phyloP scores from a whole-genome alignment of 2,113 vertebrate genomes.

The Crypturellus undulatus region DNA sequence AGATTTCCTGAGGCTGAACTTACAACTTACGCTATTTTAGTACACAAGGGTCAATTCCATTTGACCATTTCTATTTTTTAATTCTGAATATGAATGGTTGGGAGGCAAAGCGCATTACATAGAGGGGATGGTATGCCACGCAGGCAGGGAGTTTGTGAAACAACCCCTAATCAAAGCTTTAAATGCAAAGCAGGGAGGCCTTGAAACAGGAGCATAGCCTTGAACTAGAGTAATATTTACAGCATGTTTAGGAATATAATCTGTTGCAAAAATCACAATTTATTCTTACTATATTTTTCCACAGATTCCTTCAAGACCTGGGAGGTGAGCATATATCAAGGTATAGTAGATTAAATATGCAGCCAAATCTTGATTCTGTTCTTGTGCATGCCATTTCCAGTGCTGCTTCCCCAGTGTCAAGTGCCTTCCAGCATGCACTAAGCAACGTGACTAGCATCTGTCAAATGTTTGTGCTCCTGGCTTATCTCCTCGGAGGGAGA shows the following conservation, averaged over 20 bases:
- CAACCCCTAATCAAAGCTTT: background rate
- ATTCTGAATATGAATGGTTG: constrained; percentile 28
- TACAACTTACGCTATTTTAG: constrained; percentile 50
- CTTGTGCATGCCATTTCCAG: background rate
- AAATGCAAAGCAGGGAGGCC: background rate
- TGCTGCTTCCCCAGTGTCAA: background rate
- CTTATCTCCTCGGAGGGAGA: constrained; percentile 24
- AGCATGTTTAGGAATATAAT: background rate
- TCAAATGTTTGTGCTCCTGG: constrained; percentile 15
- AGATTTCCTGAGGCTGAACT: constrained; percentile 48
- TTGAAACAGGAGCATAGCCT: background rate
- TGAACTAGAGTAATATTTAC: background rate
- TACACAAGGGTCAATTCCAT: constrained; percentile 33
- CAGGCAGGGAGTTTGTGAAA: constrained; percentile 22
- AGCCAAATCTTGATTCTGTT: background rate
- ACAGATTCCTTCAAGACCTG: background rate
- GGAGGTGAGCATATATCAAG: background rate
- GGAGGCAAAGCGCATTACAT: constrained; percentile 48
- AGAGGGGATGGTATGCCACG: constrained; percentile 21
- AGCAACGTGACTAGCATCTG: constrained; percentile 10
- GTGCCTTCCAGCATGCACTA: background rate
- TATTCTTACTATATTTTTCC: background rate
- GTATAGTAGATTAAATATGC: background rate
- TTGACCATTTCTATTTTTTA: constrained; percentile 56
- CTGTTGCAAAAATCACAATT: background rate